Base-by-base conservation (phyloP, 92 coral and sea anemone species). In the Heteractis magnifica region DNA sequence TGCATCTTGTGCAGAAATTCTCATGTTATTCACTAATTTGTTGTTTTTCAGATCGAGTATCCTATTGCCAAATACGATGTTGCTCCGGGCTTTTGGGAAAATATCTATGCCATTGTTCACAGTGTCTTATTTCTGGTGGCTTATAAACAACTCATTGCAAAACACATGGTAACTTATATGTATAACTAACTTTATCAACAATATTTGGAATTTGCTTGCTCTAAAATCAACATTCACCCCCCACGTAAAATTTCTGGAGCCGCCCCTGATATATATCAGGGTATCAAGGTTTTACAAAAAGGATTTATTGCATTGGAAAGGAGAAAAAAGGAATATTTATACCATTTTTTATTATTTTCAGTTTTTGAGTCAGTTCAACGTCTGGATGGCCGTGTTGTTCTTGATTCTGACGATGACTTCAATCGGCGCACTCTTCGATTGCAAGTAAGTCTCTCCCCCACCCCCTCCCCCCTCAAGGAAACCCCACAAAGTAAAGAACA, bases 391-490 rank as follows among this genome's bases (percentile, higher is more conserved):
- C 41, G 89, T 95, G 8, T 52, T 89, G n/a, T 93, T 87, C 76
- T 77, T 95, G 18, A 81, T 95, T 65, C 82, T 91, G 15, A 82
- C 98, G 19, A 72, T 91, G 51, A 93, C 98, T 72, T 70, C 92
- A 6, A 60, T 93, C 77, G 98, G 98, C 52, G 93, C 92, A 18
- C 90, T 90, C 48, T 93, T 85, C 77, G 98, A 95, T 77, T 91
- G 94, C 91, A 95, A 91, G 98, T 95, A 84, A 82, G 98, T 84
- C 44, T 34, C 44, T 34, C 44, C 44, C 44, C 44, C 44, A 34
- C 44, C 44, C 34, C 44, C 44, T 34, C 44, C 44, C 44, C 44
- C 44, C 44, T 34, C 44, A 34, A 34, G 44, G 44, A 34, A 34
- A 34, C 44, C 44, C 44, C 44, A 34, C 44, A 34, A 34, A 34